Conservation (phyloP, 2,797 vertebrate species). For the Bucorvus abyssinicus region DNA sequence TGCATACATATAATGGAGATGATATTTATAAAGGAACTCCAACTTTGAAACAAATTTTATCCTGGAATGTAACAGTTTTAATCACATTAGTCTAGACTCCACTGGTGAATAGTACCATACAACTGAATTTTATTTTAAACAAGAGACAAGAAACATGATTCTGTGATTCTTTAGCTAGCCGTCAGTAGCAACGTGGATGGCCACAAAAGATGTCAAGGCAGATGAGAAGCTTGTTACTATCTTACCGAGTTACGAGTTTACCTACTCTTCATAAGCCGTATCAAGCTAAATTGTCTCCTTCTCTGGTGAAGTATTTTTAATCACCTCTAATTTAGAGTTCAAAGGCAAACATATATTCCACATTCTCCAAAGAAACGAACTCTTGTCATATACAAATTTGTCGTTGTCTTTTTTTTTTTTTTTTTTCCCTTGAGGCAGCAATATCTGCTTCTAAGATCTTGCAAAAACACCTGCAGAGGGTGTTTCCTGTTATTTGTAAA, state of each 20-base stretch:
- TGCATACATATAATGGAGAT: neutral
- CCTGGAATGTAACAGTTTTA: neutral
- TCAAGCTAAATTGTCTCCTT: neutral
- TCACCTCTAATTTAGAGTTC: neutral
- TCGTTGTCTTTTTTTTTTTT: too few relatives aligned
- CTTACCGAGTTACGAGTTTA: neutral
- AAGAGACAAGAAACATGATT: neutral
- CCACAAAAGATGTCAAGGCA: neutral
- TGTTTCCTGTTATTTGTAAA: conserved; percentile 27
- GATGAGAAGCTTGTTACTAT: neutral
- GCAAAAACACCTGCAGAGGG: neutral
- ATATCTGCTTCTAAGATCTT: neutral
- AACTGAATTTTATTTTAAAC: neutral
- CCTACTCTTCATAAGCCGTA: neutral
- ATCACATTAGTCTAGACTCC: neutral
- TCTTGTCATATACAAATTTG: neutral
- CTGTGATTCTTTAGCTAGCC: neutral
- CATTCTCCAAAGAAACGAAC: neutral
- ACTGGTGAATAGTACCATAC: neutral
- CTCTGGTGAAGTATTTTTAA: neutral
- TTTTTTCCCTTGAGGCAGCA: neutral
- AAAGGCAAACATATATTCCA: neutral
- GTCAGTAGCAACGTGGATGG: neutral
- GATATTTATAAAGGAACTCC: neutral
- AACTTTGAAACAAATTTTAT: neutral